Conservation (phyloP, 2,797 vertebrate species). For the Halcyon badia region DNA sequence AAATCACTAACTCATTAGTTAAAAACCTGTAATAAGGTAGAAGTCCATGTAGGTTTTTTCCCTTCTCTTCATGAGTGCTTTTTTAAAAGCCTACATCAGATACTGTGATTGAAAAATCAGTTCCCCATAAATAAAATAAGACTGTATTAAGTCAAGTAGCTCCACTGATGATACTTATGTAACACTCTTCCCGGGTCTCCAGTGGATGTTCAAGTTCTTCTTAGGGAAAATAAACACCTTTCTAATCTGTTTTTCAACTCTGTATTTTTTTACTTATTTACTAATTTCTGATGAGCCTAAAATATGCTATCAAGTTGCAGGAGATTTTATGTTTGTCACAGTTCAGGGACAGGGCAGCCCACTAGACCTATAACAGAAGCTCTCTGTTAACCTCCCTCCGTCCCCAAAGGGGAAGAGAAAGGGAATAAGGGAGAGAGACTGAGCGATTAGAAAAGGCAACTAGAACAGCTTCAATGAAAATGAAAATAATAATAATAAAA, state of each 20-base stretch:
- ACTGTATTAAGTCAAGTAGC: slow-evolving; percentile 14
- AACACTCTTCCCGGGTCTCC: slow-evolving; percentile 21
- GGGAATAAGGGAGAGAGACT: too few relatives aligned
- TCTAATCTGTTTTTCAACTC: background rate
- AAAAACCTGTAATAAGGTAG: background rate
- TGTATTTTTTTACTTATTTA: slow-evolving; percentile 9
- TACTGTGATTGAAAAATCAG: background rate
- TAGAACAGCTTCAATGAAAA: too few relatives aligned
- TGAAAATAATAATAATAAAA: too few relatives aligned
- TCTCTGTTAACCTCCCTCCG: too few relatives aligned
- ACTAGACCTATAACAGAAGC: too few relatives aligned
- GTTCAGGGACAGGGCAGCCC: too few relatives aligned
- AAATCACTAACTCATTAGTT: background rate
- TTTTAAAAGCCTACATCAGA: background rate
- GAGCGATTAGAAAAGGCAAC: too few relatives aligned
- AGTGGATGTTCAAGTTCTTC: slow-evolving; percentile 10
- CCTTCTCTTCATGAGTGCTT: background rate
- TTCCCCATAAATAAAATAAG: slow-evolving; percentile 37
- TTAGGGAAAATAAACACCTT: slow-evolving; percentile 42
- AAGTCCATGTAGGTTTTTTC: background rate
- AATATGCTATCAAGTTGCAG: background rate
- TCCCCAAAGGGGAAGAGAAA: too few relatives aligned
- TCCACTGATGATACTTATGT: slow-evolving; percentile 4
- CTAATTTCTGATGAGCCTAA: slow-evolving; percentile 1
- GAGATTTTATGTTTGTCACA: background rate